Base-by-base conservation (phyloP, 2,888 invertebrate genomes). In the Meta bourneti region DNA sequence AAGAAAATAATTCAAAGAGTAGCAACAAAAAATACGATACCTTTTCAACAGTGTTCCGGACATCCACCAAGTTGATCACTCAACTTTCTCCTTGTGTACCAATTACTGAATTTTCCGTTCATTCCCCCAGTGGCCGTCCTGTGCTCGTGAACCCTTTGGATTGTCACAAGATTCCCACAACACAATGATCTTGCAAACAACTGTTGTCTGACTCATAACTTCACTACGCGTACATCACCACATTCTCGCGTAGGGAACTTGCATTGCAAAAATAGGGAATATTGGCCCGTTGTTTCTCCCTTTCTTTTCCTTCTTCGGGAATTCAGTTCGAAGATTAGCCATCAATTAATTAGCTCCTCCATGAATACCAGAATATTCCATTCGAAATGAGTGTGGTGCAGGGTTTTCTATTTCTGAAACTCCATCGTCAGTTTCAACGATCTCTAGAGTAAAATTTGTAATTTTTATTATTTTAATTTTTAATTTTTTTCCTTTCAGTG, bases 101-200 rank as follows among this genome's bases (percentile, higher is more conserved):
- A 34, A 34, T 34, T 34, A 34, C 34, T 34, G 34, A 34, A 34
- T 4, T 34, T 52, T 77, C 74, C 16, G n/a, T 19, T 19, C 80
- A 72, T 54, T 61, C 52, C 48, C 20, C 19, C 70, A 61, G 70
- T 79, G 86, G 79, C 54, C 72, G 80, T 80, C 80, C 61, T 11
- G 13, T 13, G 34, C n/a, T 61, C 71, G 61, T 74, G 84, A 85
- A 85, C 83, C 52, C 84, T 84, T 71, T 54, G 89, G 77, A 77
- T 89, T 84, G 77, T 84, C 82, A 86, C 71, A 70, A 72, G 86
- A 71, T 86, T 86, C 81, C 61, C 83, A 85, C 72, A 90, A 90
- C 79, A 90, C 90, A 90, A 90, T 90, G 85, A 90, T 90, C 90
- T 74, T 79, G 80, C 90, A 80, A 90, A 90, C 90, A 90, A 90